Evolutionary conservation across 2,888 invertebrate species (phyloP).

Genomic region (Pseudococcus viburni): DNA sequence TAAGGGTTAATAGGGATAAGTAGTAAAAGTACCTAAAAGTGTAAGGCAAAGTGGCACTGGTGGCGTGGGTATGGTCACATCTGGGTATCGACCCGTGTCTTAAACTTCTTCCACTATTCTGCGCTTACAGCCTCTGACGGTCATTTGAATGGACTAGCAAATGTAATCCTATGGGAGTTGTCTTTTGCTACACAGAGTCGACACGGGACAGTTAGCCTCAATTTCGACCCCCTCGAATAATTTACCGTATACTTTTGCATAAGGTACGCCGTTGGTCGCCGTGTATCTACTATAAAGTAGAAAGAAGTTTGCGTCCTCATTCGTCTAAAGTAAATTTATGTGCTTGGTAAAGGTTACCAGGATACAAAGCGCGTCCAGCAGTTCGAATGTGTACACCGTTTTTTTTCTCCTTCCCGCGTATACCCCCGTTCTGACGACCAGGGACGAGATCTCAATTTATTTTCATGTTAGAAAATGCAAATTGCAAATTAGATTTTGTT

Average conservation of each 20-base stretch:
- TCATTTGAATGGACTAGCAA: constrained; percentile 67
- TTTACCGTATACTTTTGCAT: constrained; percentile 63
- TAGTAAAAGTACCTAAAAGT: constrained; percentile 66
- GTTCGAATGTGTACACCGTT: background rate
- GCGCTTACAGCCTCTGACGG: constrained; percentile 66
- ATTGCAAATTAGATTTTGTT: background rate
- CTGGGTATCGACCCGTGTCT: constrained; percentile 67
- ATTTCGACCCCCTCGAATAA: constrained; percentile 63
- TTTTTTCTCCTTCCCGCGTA: background rate
- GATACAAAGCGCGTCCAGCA: constrained; percentile 13
- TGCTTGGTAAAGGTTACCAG: constrained; percentile 55
- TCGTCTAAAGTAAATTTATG: constrained; percentile 64
- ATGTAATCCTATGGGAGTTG: constrained; percentile 65
- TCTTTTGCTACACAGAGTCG: constrained; percentile 60
- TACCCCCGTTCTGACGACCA: too few relatives aligned
- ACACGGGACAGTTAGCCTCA: constrained; percentile 64
- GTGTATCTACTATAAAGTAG: constrained; percentile 54
- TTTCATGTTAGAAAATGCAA: constrained; percentile 9
- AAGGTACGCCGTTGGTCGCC: constrained; percentile 28
- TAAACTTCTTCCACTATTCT: constrained; percentile 66
- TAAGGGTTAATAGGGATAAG: constrained; percentile 67
- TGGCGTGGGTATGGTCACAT: constrained; percentile 67
- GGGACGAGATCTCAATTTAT: background rate
- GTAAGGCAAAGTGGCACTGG: constrained; percentile 65
- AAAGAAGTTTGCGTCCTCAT: constrained; percentile 64